phyloP scores from a whole-genome alignment of 2,888 invertebrate species.

The Drosophila robusta region DNA sequence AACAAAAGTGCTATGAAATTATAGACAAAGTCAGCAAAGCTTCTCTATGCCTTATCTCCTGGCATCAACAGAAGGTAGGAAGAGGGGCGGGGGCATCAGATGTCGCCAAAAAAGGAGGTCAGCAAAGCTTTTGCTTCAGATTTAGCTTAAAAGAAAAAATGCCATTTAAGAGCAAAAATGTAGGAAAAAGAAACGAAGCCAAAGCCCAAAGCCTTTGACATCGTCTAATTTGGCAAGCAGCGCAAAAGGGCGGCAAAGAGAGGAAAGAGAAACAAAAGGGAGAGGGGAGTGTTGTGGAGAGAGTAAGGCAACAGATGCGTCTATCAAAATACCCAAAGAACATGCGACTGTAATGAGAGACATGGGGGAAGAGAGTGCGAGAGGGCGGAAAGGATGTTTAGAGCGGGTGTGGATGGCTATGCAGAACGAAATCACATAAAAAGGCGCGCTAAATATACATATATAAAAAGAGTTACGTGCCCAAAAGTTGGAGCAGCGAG shows the following conservation, averaged over 20 bases:
- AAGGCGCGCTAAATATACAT: slow-evolving; percentile 40
- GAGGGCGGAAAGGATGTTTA: background rate
- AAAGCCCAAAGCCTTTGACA: slow-evolving; percentile 58
- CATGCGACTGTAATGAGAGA: slow-evolving; percentile 19
- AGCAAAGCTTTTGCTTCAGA: slow-evolving; percentile 23
- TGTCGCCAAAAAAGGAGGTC: slow-evolving; percentile 46
- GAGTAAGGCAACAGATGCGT: slow-evolving; percentile 32
- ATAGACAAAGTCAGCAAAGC: slow-evolving; percentile 41
- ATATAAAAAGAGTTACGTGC: slow-evolving; percentile 60
- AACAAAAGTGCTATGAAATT: slow-evolving; percentile 39
- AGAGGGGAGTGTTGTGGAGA: background rate
- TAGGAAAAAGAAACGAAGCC: slow-evolving; percentile 27
- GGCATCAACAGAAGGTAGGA: slow-evolving; percentile 20
- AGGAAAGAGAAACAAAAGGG: slow-evolving; percentile 1
- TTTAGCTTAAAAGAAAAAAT: slow-evolving; percentile 9
- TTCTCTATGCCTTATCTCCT: slow-evolving; percentile 33
- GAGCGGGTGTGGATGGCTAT: background rate
- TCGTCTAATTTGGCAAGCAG: slow-evolving; percentile 43
- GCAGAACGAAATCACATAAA: slow-evolving; percentile 33
- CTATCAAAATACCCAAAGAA: slow-evolving; percentile 36
- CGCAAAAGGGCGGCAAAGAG: slow-evolving; percentile 2
- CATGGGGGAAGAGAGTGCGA: background rate
- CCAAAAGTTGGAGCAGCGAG: slow-evolving; percentile 39
- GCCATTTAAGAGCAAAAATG: slow-evolving; percentile 47
- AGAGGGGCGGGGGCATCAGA: background rate